Evolutionary conservation across 1,140 invertebrate species (phyloP).

Genomic region (Musca domestica): DNA sequence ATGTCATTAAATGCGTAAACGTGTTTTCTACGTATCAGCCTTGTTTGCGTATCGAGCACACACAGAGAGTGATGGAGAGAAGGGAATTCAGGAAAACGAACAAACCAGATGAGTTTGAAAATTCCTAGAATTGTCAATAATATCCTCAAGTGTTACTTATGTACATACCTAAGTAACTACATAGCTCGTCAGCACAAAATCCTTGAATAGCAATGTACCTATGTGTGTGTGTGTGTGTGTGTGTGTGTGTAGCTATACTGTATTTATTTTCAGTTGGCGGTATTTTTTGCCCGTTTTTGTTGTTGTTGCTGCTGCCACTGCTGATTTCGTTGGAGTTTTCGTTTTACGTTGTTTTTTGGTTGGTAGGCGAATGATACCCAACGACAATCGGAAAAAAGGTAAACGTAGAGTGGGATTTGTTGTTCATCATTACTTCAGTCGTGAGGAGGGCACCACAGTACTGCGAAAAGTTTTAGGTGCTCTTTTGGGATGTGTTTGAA

Average conservation of each 20-base stretch:
- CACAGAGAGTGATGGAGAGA: neutral
- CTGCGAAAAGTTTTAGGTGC: neutral
- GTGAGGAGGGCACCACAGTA: neutral
- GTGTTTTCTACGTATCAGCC: neutral
- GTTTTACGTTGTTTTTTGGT: neutral
- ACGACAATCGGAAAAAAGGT: constrained; percentile 14
- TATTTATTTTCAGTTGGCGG: too few relatives aligned
- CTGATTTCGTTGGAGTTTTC: neutral
- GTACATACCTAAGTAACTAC: neutral
- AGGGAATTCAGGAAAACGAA: neutral
- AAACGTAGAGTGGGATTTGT: neutral
- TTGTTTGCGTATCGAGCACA: neutral
- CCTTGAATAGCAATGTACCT: too few relatives aligned
- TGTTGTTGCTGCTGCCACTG: too few relatives aligned
- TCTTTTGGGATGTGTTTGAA: neutral
- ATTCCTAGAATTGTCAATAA: constrained; percentile 12
- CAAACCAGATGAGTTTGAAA: constrained; percentile 15
- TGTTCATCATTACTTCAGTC: too few relatives aligned
- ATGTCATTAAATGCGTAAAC: constrained; percentile 9
- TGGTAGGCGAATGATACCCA: neutral
- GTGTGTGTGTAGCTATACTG: neutral
- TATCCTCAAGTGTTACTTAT: constrained; percentile 17
- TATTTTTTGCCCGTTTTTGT: too few relatives aligned
- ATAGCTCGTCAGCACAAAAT: too few relatives aligned
- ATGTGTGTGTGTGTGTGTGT: neutral